A percentile compares a stretch with the other conserved stretches of the same genome.
Evolutionary conservation across 1,140 invertebrate species (phyloP).

Genomic region (Drosophila repletoides): DNA sequence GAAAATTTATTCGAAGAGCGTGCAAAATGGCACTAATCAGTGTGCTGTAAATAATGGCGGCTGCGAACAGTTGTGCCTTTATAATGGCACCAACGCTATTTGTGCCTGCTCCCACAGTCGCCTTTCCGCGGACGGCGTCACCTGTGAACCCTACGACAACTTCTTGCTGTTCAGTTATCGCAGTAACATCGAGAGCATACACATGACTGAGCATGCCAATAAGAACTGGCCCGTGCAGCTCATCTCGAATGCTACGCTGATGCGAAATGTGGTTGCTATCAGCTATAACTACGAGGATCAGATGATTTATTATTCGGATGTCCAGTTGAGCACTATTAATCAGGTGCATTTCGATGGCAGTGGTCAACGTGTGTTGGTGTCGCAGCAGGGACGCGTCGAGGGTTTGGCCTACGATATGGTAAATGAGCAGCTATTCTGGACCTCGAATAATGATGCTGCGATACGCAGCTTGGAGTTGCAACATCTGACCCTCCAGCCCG

Average conservation of each 20-base stretch:
- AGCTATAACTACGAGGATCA: conserved; percentile 89
- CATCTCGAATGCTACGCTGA: conserved; percentile 86
- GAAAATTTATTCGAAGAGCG: conserved; percentile 84
- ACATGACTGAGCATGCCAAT: conserved; percentile 87
- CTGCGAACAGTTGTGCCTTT: conserved; percentile 92
- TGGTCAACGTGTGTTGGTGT: conserved; percentile 87
- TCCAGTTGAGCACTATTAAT: conserved; percentile 92
- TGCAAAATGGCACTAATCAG: conserved; percentile 86
- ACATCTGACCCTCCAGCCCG: conserved; percentile 65
- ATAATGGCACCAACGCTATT: conserved; percentile 86
- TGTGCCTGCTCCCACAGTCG: conserved; percentile 91
- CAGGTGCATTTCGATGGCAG: conserved; percentile 92
- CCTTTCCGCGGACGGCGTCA: conserved; percentile 85
- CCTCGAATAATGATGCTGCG: conserved; percentile 90
- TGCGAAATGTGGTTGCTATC: conserved; percentile 93
- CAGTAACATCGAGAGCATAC: conserved; percentile 89
- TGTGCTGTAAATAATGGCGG: conserved; percentile 89
- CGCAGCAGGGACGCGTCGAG: conserved; percentile 91
- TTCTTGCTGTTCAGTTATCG: conserved; percentile 91
- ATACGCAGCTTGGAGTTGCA: conserved; percentile 86
- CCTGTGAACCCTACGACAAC: conserved; percentile 88
- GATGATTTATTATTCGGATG: conserved; percentile 93
- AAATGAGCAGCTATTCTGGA: conserved; percentile 90
- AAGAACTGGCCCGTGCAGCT: conserved; percentile 89
- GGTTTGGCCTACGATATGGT: conserved; percentile 90